These are phyloP conservation scores for Ispidina picta DNA, from an alignment of 2,797 vertebrate genomes.

Conservation along the genomic window DNA sequence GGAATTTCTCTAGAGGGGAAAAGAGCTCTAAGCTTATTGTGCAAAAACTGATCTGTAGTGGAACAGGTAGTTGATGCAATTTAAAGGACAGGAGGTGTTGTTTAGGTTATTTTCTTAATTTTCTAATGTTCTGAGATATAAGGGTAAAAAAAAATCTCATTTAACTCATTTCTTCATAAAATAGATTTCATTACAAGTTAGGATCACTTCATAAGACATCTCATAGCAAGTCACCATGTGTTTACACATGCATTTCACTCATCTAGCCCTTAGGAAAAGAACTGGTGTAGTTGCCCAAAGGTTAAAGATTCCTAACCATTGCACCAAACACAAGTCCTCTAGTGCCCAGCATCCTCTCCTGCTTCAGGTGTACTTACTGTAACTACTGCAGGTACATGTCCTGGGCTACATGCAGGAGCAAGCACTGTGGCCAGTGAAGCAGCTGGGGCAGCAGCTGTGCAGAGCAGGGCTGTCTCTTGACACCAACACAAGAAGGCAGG, in stretches of 20 bases:
- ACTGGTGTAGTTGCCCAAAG: rapidly evolving
- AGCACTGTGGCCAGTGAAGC: neutral
- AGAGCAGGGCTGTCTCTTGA: neutral
- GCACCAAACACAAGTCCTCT: neutral
- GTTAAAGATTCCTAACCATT: neutral
- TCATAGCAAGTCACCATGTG: neutral
- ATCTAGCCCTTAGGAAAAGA: neutral
- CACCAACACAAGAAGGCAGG: neutral
- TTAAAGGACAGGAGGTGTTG: neutral
- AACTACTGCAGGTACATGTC: rapidly evolving
- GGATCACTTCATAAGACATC: neutral
- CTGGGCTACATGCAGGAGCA: rapidly evolving
- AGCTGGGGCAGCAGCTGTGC: neutral
- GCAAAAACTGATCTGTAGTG: neutral
- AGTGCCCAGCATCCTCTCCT: neutral
- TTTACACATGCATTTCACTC: neutral
- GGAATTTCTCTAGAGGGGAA: neutral
- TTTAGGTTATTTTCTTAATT: neutral
- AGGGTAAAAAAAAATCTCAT: neutral
- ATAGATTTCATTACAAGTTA: neutral
- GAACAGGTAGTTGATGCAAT: neutral
- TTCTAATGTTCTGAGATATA: neutral
- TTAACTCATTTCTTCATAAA: neutral
- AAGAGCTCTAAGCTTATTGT: neutral
- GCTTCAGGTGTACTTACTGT: neutral